These are phyloP conservation scores for Cololabis saira DNA, from an alignment of 2,113 vertebrate genomes.

Conservation along the genomic window DNA sequence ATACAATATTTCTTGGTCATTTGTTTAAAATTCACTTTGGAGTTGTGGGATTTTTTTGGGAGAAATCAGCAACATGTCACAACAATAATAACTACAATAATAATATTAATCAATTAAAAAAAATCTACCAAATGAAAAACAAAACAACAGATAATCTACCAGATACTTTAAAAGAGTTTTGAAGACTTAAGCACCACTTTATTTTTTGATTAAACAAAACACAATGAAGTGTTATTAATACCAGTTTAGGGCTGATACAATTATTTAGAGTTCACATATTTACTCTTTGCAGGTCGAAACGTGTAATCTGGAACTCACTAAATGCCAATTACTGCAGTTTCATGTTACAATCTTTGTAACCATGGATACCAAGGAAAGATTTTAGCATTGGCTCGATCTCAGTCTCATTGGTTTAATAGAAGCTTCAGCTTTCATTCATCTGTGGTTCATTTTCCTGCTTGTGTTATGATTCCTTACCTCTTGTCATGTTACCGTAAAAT, in stretches of 20 bases:
- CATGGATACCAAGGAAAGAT: background rate
- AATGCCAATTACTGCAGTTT: background rate
- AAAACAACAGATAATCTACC: background rate
- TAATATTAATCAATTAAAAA: constrained; percentile 11
- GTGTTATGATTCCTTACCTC: constrained; percentile 32
- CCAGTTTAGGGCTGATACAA: too few species aligned
- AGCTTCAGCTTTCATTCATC: constrained; percentile 23
- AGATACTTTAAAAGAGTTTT: constrained; percentile 18
- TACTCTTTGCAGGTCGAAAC: background rate
- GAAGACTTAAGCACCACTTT: constrained; percentile 69
- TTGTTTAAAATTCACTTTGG: constrained; percentile 37
- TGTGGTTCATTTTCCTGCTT: constrained; percentile 16
- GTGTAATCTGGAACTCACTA: background rate
- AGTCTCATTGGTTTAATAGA: constrained; percentile 14
- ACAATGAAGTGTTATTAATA: background rate
- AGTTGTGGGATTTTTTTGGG: constrained; percentile 24
- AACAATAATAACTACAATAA: background rate
- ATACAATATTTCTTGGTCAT: constrained; percentile 33
- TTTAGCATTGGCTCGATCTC: constrained; percentile 12
- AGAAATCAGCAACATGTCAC: constrained; percentile 20
- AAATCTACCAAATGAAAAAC: background rate
- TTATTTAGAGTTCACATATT: background rate
- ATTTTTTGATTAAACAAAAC: constrained; percentile 24
- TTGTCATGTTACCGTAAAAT: constrained; percentile 41
- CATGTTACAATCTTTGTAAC: constrained; percentile 3